Conservation (phyloP, 2,113 vertebrate species). For the Holacanthus passer region DNA sequence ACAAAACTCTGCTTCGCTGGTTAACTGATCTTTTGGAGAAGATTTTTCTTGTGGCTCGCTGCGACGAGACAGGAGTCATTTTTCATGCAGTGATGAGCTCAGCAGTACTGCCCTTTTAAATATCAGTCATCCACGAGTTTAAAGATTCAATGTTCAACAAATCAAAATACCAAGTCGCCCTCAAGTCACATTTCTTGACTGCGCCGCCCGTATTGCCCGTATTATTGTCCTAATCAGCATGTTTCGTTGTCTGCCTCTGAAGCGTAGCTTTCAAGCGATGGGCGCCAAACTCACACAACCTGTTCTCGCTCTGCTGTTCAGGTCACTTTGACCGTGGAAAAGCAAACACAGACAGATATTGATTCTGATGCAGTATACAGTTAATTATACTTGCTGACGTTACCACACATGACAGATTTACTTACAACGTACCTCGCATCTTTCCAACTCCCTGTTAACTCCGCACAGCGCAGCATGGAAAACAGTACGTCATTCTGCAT, state of each 20-base stretch:
- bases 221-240: slow-evolving; percentile 56
- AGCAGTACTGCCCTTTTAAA: slow-evolving; percentile 21
- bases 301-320: slow-evolving; percentile 10
- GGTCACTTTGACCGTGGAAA: slow-evolving; percentile 29
- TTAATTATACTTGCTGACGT: neutral
- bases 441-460: neutral
- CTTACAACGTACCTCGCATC: neutral
- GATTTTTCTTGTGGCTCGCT: neutral
- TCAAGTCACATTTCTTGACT: slow-evolving; percentile 6
- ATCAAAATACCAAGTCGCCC: slow-evolving; percentile 31
- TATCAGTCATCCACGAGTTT: slow-evolving; percentile 22
- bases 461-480: neutral
- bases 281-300: slow-evolving; percentile 9
- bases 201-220: slow-evolving; percentile 22
- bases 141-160: slow-evolving; percentile 33
- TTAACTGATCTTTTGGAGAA: neutral
- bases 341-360: neutral
- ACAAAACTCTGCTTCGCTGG: neutral
- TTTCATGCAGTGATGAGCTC: neutral
- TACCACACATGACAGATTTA: neutral
- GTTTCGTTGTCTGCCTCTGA: slow-evolving; percentile 60
- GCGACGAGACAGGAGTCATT: neutral
- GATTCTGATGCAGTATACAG: neutral
- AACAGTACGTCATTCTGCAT: slow-evolving; percentile 15
- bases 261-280: slow-evolving; percentile 36